phyloP scores from a whole-genome alignment of 2,797 vertebrate species.

The Xerus rutilus region DNA sequence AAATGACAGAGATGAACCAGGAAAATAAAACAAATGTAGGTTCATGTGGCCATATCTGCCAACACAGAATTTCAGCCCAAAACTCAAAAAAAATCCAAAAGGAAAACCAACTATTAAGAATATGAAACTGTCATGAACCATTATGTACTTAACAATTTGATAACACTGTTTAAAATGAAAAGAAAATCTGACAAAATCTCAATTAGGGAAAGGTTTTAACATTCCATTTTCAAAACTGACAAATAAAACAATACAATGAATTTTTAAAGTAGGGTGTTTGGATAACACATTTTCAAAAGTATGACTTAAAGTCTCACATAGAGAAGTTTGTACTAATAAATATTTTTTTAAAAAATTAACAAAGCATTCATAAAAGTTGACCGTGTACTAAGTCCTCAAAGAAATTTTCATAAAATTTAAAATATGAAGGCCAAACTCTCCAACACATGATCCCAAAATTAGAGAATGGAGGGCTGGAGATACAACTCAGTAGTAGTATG shows the following conservation, averaged over 20 bases:
- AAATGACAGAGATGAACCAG: too few species aligned
- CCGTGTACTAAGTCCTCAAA: too few species aligned
- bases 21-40: too few species aligned
- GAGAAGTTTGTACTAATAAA: neutral
- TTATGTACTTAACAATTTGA: too few species aligned
- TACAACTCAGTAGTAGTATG: too few species aligned
- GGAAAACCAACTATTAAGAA: too few species aligned
- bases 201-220: neutral
- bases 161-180: neutral
- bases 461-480: neutral
- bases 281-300: neutral
- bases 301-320: neutral
- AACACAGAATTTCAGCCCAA: too few species aligned
- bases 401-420: neutral
- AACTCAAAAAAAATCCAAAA: too few species aligned
- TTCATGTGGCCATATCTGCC: too few species aligned
- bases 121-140: too few species aligned
- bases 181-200: neutral
- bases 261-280: neutral
- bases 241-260: slow-evolving; percentile 17
- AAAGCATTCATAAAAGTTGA: too few species aligned
- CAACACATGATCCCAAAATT: neutral
- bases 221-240: neutral
- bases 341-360: too few species aligned
- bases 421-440: slow-evolving; percentile 6